Conservation (phyloP, 2,797 vertebrate species). For the Neosilurus mollespiculum region DNA sequence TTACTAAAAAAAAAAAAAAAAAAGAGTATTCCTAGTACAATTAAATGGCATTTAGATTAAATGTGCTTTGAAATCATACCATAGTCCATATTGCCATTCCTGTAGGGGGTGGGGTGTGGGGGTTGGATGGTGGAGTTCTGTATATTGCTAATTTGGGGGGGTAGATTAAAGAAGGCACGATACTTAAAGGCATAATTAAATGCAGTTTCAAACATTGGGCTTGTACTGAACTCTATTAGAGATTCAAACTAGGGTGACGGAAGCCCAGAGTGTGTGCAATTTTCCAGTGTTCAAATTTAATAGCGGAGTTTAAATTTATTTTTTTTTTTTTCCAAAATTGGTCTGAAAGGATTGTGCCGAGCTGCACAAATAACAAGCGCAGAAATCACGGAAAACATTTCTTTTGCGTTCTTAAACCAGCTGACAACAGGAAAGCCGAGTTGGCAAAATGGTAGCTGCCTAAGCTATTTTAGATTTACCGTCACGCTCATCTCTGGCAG, state of each 20-base stretch:
- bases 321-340: not conserved
- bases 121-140: too few relatives aligned
- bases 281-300: conserved; percentile 1
- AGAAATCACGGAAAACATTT: too few relatives aligned
- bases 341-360: not conserved
- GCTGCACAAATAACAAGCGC: too few relatives aligned
- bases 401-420: too few relatives aligned
- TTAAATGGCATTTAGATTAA: not conserved
- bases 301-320: conserved; percentile 2
- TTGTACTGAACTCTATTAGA: conserved; percentile 3
- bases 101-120: not conserved
- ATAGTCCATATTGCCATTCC: not conserved
- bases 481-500: too few relatives aligned
- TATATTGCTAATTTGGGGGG: not conserved
- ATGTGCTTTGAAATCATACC: not conserved
- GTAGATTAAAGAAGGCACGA: not conserved
- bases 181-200: conserved; percentile 13
- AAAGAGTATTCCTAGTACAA: not conserved
- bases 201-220: not conserved
- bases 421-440: too few relatives aligned
- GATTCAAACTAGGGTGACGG: not conserved
- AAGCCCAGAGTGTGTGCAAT: not conserved
- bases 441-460: too few relatives aligned
- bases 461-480: too few relatives aligned
- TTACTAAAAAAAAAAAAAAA: not conserved